phyloP scores from a whole-genome alignment of 2,888 invertebrate species.

The Steinernema hermaphroditum region DNA sequence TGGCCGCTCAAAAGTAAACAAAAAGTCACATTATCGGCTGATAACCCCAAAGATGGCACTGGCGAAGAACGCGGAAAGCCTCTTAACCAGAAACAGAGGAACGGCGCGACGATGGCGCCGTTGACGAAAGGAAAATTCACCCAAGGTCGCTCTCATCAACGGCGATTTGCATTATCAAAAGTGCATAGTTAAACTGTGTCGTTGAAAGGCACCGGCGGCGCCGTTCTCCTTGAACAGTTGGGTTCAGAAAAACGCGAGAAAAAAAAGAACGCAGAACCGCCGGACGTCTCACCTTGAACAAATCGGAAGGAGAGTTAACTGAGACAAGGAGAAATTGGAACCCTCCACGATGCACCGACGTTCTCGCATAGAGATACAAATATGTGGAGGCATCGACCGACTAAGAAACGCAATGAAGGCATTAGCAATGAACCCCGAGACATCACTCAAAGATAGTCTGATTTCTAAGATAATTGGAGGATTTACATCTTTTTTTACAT shows the following conservation, averaged over 20 bases:
- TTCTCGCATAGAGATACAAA: too few relatives aligned
- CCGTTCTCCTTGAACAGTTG: constrained; percentile 24
- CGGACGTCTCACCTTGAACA: constrained; percentile 14
- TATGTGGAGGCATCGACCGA: too few relatives aligned
- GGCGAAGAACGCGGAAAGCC: background rate
- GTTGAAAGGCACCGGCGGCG: background rate
- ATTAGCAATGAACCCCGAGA: constrained; percentile 4
- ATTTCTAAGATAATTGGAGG: too few relatives aligned
- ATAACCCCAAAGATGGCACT: background rate
- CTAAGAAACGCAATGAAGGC: too few relatives aligned
- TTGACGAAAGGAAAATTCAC: background rate
- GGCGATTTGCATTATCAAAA: constrained; percentile 11
- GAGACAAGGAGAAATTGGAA: too few relatives aligned
- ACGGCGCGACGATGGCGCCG: constrained; percentile 1
- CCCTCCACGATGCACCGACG: too few relatives aligned
- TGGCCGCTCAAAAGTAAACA: background rate
- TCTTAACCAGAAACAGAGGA: background rate
- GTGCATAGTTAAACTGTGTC: constrained; percentile 26
- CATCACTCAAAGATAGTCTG: constrained; percentile 13
- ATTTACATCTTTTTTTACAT: too few relatives aligned
- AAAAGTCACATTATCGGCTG: background rate
- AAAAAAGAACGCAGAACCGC: background rate
- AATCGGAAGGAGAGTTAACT: too few relatives aligned
- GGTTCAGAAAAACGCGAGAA: background rate
- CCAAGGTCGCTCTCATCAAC: constrained; percentile 17